Evolutionary conservation across 2,888 invertebrate species (phyloP).

Genomic region (Brachylomia viminalis): DNA sequence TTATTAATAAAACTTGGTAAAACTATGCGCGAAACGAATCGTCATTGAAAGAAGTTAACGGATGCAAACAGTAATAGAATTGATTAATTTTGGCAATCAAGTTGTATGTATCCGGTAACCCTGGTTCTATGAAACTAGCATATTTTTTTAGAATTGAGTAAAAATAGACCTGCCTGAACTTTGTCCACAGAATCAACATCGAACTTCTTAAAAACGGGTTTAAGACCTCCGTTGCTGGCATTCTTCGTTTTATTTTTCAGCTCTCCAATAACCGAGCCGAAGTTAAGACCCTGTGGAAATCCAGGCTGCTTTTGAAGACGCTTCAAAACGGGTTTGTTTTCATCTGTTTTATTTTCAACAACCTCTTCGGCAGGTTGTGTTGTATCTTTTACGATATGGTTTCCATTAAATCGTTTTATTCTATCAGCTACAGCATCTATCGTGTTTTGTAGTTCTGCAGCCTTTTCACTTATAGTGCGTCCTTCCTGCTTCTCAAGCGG

Average conservation of each 20-base stretch:
- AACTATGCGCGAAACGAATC: slow-evolving; percentile 21
- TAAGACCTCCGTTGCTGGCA: slow-evolving; percentile 79
- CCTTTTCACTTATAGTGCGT: slow-evolving; percentile 73
- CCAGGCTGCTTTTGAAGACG: slow-evolving; percentile 83
- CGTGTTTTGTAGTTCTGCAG: slow-evolving; percentile 72
- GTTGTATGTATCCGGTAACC: slow-evolving; percentile 55
- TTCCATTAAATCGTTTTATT: slow-evolving; percentile 73
- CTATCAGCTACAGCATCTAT: slow-evolving; percentile 79
- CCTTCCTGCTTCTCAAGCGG: slow-evolving; percentile 65
- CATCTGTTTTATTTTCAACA: slow-evolving; percentile 61
- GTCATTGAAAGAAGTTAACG: slow-evolving; percentile 48
- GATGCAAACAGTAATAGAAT: slow-evolving; percentile 53
- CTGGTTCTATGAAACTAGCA: slow-evolving; percentile 38
- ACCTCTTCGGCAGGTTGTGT: slow-evolving; percentile 47
- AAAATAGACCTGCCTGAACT: slow-evolving; percentile 79
- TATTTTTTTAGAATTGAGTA: slow-evolving; percentile 26
- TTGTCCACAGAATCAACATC: slow-evolving; percentile 79
- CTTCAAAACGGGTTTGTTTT: slow-evolving; percentile 77
- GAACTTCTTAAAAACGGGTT: slow-evolving; percentile 88
- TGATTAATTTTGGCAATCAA: slow-evolving; percentile 59
- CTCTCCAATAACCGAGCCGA: slow-evolving; percentile 87
- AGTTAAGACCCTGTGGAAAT: slow-evolving; percentile 82
- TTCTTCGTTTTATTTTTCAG: slow-evolving; percentile 85
- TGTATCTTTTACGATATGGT: slow-evolving; percentile 55
- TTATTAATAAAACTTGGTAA: slow-evolving; percentile 25